Evolutionary conservation across 2,797 vertebrate species (phyloP), one percentile per base, ranked within the genome.

Genomic region (Carapus acus): DNA sequence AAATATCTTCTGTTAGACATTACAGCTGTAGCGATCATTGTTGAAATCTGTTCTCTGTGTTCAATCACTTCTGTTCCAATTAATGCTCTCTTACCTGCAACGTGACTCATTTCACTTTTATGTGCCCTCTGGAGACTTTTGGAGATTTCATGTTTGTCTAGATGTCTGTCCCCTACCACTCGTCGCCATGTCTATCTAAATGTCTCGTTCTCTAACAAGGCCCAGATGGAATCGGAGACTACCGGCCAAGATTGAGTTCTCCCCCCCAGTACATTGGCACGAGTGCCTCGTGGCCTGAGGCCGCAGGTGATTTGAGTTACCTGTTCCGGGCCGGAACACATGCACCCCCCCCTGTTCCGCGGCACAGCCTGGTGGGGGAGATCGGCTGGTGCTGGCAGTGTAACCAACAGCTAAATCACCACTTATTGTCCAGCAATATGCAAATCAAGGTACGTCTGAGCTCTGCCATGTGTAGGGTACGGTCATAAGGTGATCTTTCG

Each of bases 371-470:
- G 1, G 68, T 84, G 15, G 86, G 88, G 0, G 85, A 81, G 60
- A 71, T 86, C 9, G 88, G 88, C 16, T 89, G 90, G 87, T 84
- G 85, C 16, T 71, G 87, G 68, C 62, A 70, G 37, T 62, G 83
- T 18, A 78, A 81, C 70, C 54, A 65, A 34, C 67, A 49, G 40
- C 64, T 92, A 62, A 87, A 88, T 69, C 56, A 45, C 16, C 78
- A 71, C 49, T 59, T 59, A 1, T 74, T 87, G 21, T 56, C 49
- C 58, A 90, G 76, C 33, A 69, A 85, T 71, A 78, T 76, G 58
- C 85, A 89, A 49, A 81, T 88, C n/a, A 87, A 88, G 89, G 89
- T 91, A 77, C n/a, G 2, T 13, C 7, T 21, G 13, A 49, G 50
- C 49, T 4, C 20, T 8, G 31, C 2, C 0, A 0, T 29, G 22